Conservation (phyloP, 2,113 vertebrate genomes). For the Leuciscus idus region DNA sequence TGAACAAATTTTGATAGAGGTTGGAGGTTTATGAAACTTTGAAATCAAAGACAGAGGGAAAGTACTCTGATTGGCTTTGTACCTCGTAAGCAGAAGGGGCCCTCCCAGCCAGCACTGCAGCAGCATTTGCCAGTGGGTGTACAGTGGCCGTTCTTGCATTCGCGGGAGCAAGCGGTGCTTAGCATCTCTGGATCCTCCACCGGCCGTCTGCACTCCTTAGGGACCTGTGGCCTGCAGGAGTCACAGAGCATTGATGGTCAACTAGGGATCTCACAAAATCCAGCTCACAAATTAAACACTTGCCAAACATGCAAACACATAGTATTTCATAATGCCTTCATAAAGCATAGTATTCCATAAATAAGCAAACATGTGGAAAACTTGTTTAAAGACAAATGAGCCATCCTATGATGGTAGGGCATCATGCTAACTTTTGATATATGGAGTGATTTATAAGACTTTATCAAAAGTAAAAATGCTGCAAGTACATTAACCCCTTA, state of each 20-base stretch:
- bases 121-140: conserved; percentile 93
- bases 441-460: no score
- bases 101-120: conserved; percentile 95
- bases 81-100: conserved; percentile 94
- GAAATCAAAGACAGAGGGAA: neutral
- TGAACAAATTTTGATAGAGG: neutral
- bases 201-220: conserved; percentile 89
- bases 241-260: conserved; percentile 21
- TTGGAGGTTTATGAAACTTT: neutral
- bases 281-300: neutral
- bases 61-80: neutral
- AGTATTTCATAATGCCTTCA: neutral
- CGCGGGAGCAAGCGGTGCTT: conserved; percentile 88
- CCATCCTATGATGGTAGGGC: conserved; percentile 59
- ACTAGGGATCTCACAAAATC: neutral
- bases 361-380: conserved; percentile 36
- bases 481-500: no score
- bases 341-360: neutral
- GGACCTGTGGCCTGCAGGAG: conserved; percentile 83
- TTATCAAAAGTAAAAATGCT: no score
- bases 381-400: conserved; percentile 52
- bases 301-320: neutral
- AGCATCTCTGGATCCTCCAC: conserved; percentile 86
- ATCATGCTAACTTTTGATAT: neutral
- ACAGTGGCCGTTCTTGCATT: conserved; percentile 94